Base-by-base conservation (phyloP, 2,113 vertebrate species). In the Calypte anna region DNA sequence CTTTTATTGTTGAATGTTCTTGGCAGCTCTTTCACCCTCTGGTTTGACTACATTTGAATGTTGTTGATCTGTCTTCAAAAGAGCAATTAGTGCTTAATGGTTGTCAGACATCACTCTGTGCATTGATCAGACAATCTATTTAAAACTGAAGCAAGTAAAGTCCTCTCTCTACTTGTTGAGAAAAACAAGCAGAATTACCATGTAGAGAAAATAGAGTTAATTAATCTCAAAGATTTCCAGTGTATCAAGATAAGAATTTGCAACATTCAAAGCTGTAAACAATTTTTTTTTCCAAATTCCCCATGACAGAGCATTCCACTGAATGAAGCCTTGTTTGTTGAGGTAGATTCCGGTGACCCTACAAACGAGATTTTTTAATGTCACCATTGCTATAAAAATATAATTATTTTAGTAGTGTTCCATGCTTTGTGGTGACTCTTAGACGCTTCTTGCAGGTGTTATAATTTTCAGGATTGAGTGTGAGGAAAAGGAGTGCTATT, bases 1-100 rank as follows among this genome's bases (percentile, higher is more conserved):
- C 24, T 82, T 87, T 85, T 33, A 22, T 72, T 43, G 31, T 78
- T 31, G 11, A 59, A 46, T 95, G 93, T 91, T 76, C 62, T 91
- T 90, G 86, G 70, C 92, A 93, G 44, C 58, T 85, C 67, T 91
- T 90, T 82, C 70, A 82, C 79, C 90, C 68, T 78, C 57, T 48
- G 46, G 83, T 87, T 63, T 67, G 73, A 74, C 36, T 93, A 69
- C 78, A 85, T 94, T 85, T 95, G 50, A 88, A 85, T 82, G 58
- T 82, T 91, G 81, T 90, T 95, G 62, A 90, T 91, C 85, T 64
- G 33, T 48, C 62, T 85, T 88, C 69, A 93, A 82, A 94, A 72
- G 88, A 91, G 58, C 12, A 7, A 91, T 88, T 85, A 96, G 85
- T 63, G 46, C 66, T 82, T 91, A 94, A 91, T 38, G 82, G 44